Percentiles rank a stretch among this genome's conserved stretches.
These are phyloP conservation scores for Chrysolina haemoptera DNA, from an alignment of 2,888 invertebrate genomes.

Conservation along the genomic window DNA sequence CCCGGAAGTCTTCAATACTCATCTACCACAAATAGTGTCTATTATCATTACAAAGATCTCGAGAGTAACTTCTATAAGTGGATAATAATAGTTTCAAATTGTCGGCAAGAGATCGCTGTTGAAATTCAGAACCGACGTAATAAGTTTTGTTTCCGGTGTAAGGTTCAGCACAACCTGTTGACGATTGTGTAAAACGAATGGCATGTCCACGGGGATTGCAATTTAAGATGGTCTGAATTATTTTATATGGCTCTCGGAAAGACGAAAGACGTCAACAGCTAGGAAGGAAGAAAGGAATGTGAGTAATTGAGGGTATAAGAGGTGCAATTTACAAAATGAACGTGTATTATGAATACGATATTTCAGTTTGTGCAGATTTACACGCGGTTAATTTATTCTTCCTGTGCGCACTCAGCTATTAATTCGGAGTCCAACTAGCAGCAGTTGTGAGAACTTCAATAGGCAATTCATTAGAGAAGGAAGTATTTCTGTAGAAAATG, in stretches of 20 bases:
- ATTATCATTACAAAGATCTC: constrained; percentile 21
- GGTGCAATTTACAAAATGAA: constrained; percentile 25
- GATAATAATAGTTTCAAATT: constrained; percentile 44
- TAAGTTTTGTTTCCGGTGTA: constrained; percentile 39
- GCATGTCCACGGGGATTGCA: constrained; percentile 42
- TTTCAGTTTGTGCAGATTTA: constrained; percentile 19
- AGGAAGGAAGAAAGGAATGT: constrained; percentile 21
- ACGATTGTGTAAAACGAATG: constrained; percentile 42
- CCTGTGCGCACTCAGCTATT: not conserved
- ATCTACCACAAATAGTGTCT: constrained; percentile 12
- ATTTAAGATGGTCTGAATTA: constrained; percentile 44
- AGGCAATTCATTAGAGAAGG: not conserved
- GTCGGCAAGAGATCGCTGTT: constrained; percentile 29
- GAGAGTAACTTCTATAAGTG: constrained; percentile 34
- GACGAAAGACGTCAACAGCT: constrained; percentile 33
- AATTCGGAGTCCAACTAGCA: not conserved
- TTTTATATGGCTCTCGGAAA: constrained; percentile 41
- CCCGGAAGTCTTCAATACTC: not conserved
- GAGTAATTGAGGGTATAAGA: constrained; percentile 32
- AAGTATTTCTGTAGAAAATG: not conserved
- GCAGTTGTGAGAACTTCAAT: not conserved
- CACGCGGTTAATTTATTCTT: not conserved
- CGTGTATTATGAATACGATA: constrained; percentile 26
- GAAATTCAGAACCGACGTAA: constrained; percentile 38
- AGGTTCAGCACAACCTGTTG: constrained; percentile 41